Evolutionary conservation across 2,888 invertebrate genomes (phyloP), one percentile per base, ranked within the genome.

Genomic region (Tetheella fluctuosa): DNA sequence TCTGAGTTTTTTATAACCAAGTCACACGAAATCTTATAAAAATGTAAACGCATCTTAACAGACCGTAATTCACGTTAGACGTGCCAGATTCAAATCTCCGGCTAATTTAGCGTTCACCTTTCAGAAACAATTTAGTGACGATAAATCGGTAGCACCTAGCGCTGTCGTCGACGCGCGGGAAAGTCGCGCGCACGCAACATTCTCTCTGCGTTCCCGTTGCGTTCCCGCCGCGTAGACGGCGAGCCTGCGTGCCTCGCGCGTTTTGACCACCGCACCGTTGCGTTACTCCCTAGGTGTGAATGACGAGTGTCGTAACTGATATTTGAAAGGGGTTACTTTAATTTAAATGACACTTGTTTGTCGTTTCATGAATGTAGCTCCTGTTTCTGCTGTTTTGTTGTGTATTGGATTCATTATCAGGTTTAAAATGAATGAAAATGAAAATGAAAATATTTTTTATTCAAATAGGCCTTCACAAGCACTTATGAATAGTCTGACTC

Each of bases 21-120:
- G n/a, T n/a, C n/a, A 10, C 8, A 30, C 7, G 30, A 7, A 30
- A 7, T 10, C 10, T 8, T 8, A 30, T 30, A 30, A 15, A n/a
- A 48, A 28, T 13, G 25, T 48, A 30, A 28, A 48, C 17, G 58
- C 20, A 57, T 30, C 30, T 12, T 13, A 30, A 58, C 23, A 13
- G 13, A 54, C 52, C 25, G 42, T 59, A 55, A 37, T 37, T 55
- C 55, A 55, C 28, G n/a, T 15, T 20, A 37, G 55, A 55, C 55
- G 23, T 20, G 34, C 34, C 23, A 20, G 13, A 55, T 55, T 55
- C 37, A 55, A 55, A 55, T 55, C 55, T 34, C 48, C 55, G 55
- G 39, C 73, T 72, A 77, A 79, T 76, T 77, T 80, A 84, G 79
- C 70, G 73, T 71, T 90, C 88, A 90, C 90, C 88, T 89, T 89